Evolutionary conservation across 2,888 invertebrate genomes (phyloP).

Genomic region (Muschampia plurimacula): DNA sequence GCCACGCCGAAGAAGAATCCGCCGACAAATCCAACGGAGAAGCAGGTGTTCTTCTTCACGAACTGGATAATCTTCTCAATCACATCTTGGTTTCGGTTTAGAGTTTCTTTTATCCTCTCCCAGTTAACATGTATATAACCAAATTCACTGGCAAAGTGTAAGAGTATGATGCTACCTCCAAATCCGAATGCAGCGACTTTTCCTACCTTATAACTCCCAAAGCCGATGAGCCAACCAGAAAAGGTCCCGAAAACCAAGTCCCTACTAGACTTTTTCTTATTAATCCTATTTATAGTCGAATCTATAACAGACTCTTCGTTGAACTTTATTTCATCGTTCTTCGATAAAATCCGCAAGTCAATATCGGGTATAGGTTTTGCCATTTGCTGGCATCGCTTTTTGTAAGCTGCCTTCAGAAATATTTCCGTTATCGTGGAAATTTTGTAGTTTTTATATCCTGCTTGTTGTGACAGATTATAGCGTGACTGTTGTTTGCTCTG

Average conservation of each 20-base stretch:
- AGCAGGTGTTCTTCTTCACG: slow-evolving; percentile 88
- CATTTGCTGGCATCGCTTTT: slow-evolving; percentile 59
- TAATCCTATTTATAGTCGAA: slow-evolving; percentile 43
- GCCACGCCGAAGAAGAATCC: slow-evolving; percentile 94
- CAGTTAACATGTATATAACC: slow-evolving; percentile 96
- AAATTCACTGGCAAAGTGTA: slow-evolving; percentile 94
- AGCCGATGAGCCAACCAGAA: slow-evolving; percentile 89
- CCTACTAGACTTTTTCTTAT: slow-evolving; percentile 57
- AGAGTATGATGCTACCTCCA: slow-evolving; percentile 94
- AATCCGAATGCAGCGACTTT: slow-evolving; percentile 95
- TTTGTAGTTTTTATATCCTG: slow-evolving; percentile 1
- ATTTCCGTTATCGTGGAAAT: slow-evolving; percentile 33
- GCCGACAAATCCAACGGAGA: slow-evolving; percentile 92
- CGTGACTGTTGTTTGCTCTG: background rate
- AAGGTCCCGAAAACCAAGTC: slow-evolving; percentile 67
- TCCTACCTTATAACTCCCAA: slow-evolving; percentile 92
- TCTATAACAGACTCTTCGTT: slow-evolving; percentile 52
- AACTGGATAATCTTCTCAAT: slow-evolving; percentile 89
- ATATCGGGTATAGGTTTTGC: slow-evolving; percentile 66
- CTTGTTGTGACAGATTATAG: slow-evolving; percentile 15
- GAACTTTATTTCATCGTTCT: slow-evolving; percentile 51
- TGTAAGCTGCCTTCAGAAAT: slow-evolving; percentile 28
- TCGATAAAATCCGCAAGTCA: slow-evolving; percentile 54
- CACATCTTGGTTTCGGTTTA: slow-evolving; percentile 90
- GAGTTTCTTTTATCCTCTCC: slow-evolving; percentile 91